Percentiles rank a stretch among this genome's conserved stretches.
These are phyloP conservation scores for Halocynthia aurantium DNA, from an alignment of 23 tunicate genomes.

Conservation along the genomic window DNA sequence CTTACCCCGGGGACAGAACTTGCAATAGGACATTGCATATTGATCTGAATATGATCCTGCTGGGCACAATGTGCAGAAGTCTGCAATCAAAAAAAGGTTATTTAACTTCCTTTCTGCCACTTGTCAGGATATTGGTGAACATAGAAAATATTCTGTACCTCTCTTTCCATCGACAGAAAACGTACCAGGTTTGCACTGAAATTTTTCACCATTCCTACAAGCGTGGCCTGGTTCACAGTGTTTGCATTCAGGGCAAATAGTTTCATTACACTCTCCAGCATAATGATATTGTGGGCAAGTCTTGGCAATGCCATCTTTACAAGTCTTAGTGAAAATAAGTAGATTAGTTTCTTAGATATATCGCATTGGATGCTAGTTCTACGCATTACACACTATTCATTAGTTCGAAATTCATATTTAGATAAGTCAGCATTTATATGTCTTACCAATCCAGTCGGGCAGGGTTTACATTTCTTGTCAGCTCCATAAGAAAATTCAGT, in stretches of 20 bases:
- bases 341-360: not conserved
- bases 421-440: no score
- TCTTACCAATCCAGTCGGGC: constrained; percentile 23
- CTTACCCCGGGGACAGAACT: constrained; percentile 21
- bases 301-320: constrained; percentile 6
- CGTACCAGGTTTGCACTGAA: constrained; percentile 14
- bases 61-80: not conserved
- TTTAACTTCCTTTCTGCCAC: not conserved
- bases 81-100: not conserved
- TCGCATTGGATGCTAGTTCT: no score
- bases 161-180: constrained; percentile 5
- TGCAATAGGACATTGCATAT: constrained; percentile 5
- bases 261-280: constrained; percentile 19
- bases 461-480: not conserved
- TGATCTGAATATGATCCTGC: constrained; percentile 15
- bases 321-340: constrained; percentile 8
- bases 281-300: constrained; percentile 12
- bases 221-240: constrained; percentile 30
- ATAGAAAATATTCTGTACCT: not conserved
- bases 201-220: constrained; percentile 12
- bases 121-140: no score
- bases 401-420: no score
- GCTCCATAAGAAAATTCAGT: constrained; percentile 21
- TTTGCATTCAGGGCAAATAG: constrained; percentile 17
- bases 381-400: no score